Evolutionary conservation across 2,888 invertebrate species (phyloP).

Genomic region (Craniophora ligustri): DNA sequence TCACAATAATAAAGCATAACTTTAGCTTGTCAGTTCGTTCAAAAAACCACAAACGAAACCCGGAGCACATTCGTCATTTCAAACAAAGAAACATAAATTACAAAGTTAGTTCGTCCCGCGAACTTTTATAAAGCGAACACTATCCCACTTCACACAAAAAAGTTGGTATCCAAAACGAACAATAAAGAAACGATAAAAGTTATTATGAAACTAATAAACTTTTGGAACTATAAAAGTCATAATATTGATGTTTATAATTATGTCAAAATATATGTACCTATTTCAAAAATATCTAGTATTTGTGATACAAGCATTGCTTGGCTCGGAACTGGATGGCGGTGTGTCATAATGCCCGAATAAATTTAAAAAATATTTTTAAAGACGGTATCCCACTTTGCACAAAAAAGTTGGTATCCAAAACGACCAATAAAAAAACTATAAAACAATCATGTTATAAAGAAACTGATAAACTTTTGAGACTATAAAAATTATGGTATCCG

Average conservation of each 20-base stretch:
- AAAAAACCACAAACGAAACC: constrained; percentile 43
- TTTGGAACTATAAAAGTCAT: constrained; percentile 38
- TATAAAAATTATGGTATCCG: constrained; percentile 39
- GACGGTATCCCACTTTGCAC: constrained; percentile 25
- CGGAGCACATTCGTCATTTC: constrained; percentile 43
- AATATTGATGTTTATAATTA: too few relatives aligned
- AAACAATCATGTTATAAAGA: constrained; percentile 47
- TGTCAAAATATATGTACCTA: too few relatives aligned
- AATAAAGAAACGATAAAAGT: constrained; percentile 32
- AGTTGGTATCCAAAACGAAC: constrained; percentile 31
- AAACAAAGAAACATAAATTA: constrained; percentile 76
- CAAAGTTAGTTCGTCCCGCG: constrained; percentile 56
- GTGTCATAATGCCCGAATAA: too few relatives aligned
- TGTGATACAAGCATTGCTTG: too few relatives aligned
- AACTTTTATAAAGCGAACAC: constrained; percentile 36
- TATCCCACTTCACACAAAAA: constrained; percentile 29
- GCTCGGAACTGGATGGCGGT: too few relatives aligned
- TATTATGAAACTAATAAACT: constrained; percentile 49
- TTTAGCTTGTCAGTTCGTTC: constrained; percentile 36
- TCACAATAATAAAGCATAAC: constrained; percentile 33
- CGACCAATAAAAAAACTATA: constrained; percentile 26
- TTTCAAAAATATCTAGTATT: too few relatives aligned
- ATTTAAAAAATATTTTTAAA: too few relatives aligned
- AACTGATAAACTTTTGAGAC: constrained; percentile 44
- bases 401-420: constrained; percentile 35